Conservation (phyloP, 2,888 invertebrate genomes). For the Agriopis leucophaearia region DNA sequence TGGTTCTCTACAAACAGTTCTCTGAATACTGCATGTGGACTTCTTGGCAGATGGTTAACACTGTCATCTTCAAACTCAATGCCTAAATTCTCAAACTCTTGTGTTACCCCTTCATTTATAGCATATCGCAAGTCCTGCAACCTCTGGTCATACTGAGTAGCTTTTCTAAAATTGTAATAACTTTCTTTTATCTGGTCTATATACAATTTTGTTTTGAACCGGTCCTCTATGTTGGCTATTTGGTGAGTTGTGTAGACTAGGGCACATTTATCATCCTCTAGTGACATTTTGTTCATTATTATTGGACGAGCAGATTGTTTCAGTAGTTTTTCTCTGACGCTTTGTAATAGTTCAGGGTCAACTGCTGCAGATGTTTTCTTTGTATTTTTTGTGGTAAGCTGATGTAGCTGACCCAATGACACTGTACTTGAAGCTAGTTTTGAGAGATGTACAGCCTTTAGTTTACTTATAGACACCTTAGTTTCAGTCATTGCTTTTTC, state of each 20-base stretch:
- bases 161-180: conserved; percentile 81
- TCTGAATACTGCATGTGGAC: conserved; percentile 79
- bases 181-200: conserved; percentile 79
- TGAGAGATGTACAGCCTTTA: conserved; percentile 89
- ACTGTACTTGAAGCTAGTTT: conserved; percentile 87
- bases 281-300: conserved; percentile 52
- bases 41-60: conserved; percentile 59
- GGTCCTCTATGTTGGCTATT: conserved; percentile 67
- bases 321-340: conserved; percentile 75
- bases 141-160: conserved; percentile 79
- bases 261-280: conserved; percentile 80
- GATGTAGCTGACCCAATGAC: conserved; percentile 86
- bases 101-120: conserved; percentile 79
- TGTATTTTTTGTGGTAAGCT: conserved; percentile 74
- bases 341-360: conserved; percentile 75
- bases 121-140: conserved; percentile 79
- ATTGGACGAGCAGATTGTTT: conserved; percentile 58
- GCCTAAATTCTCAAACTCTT: conserved; percentile 66
- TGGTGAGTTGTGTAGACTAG: conserved; percentile 73
- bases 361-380: conserved; percentile 67
- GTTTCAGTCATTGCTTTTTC: conserved; percentile 87
- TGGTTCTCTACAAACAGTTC: conserved; percentile 77
- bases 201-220: conserved; percentile 69
- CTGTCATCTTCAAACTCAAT: conserved; percentile 46
- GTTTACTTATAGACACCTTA: conserved; percentile 89